Evolutionary conservation across 2,888 invertebrate genomes (phyloP).

Genomic region (Mycalesis mineus): DNA sequence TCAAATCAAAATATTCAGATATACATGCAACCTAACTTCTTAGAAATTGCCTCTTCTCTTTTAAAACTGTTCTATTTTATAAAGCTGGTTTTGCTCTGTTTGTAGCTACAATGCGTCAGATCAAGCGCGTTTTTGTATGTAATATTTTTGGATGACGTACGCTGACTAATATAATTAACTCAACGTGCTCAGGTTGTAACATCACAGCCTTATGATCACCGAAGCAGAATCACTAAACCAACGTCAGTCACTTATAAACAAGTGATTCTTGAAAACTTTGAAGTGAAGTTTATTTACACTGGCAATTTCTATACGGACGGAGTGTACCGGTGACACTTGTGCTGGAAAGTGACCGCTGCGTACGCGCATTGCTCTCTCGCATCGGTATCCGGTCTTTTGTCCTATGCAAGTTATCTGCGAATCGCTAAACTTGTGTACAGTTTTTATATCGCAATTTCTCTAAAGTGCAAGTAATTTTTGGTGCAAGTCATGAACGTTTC

Average conservation of each 20-base stretch:
- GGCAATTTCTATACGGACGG: background rate
- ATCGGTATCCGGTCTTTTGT: slow-evolving; percentile 39
- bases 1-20: background rate
- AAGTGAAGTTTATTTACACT: background rate
- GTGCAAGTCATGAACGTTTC: slow-evolving; percentile 11
- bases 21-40: background rate
- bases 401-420: slow-evolving; percentile 42
- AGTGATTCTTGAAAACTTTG: background rate
- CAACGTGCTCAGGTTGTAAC: too few species aligned
- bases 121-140: too few species aligned
- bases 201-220: too few species aligned
- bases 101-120: too few species aligned
- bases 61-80: too few species aligned
- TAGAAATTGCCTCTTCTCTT: background rate
- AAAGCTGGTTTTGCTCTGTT: too few species aligned
- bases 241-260: too few species aligned
- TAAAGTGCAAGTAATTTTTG: slow-evolving; percentile 29
- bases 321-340: background rate
- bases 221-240: too few species aligned
- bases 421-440: slow-evolving; percentile 38
- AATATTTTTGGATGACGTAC: too few species aligned
- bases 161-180: too few species aligned
- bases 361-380: slow-evolving; percentile 24
- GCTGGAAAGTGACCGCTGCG: slow-evolving; percentile 15
- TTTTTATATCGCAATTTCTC: slow-evolving; percentile 48